phyloP scores from a whole-genome alignment of 2,888 invertebrate species.

The Glaucopsyche alexis region DNA sequence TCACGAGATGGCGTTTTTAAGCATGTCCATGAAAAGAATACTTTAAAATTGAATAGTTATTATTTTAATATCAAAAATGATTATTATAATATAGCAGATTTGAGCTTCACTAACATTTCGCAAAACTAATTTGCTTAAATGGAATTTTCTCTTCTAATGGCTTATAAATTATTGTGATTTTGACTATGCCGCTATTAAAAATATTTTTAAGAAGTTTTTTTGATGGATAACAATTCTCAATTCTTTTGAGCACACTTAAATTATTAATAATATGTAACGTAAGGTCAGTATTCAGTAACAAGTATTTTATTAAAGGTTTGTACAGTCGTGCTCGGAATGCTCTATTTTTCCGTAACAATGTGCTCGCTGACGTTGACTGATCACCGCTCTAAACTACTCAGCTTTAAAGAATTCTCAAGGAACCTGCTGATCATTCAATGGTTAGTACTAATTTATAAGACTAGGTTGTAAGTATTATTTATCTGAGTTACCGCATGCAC shows the following conservation, averaged over 20 bases:
- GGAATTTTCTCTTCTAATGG: too few relatives aligned
- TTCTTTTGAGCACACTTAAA: not conserved
- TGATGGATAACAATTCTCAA: not conserved
- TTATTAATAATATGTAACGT: slow-evolving; percentile 30
- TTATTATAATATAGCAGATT: not conserved
- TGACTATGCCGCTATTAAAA: too few relatives aligned
- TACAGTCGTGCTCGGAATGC: slow-evolving; percentile 50
- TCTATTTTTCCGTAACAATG: slow-evolving; percentile 67
- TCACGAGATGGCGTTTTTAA: not conserved
- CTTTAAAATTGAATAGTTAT: too few relatives aligned
- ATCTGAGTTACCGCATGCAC: not conserved
- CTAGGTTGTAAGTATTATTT: slow-evolving; percentile 34
- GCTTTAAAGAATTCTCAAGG: slow-evolving; percentile 38
- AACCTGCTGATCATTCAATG: slow-evolving; percentile 28
- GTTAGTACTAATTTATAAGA: slow-evolving; percentile 39
- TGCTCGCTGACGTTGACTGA: slow-evolving; percentile 63
- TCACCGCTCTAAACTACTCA: slow-evolving; percentile 45
- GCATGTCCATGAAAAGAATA: not conserved
- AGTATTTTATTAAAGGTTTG: slow-evolving; percentile 63
- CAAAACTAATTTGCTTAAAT: too few relatives aligned
- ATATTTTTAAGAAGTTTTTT: too few relatives aligned
- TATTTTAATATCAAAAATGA: too few relatives aligned
- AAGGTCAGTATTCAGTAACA: slow-evolving; percentile 37
- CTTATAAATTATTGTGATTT: too few relatives aligned
- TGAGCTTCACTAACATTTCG: not conserved